Evolutionary conservation across 2,797 vertebrate species (phyloP).

Genomic region (Mormyrus proboscirostris): DNA sequence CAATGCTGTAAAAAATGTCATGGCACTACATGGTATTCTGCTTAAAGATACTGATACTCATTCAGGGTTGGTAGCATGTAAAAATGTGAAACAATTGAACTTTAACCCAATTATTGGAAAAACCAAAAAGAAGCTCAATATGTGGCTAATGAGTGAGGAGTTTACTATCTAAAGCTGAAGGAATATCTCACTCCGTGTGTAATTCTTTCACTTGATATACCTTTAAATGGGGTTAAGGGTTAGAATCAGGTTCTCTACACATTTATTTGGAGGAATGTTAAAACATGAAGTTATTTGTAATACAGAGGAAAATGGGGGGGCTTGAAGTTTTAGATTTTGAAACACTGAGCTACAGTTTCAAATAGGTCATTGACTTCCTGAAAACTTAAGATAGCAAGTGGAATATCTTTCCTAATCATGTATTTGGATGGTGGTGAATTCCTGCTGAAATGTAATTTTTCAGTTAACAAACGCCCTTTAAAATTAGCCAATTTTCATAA

Average conservation of each 20-base stretch:
- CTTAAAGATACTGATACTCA: neutral
- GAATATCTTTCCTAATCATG: neutral
- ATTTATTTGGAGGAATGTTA: neutral
- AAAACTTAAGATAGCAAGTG: neutral
- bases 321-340: neutral
- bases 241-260: neutral
- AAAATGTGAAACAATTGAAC: neutral
- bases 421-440: neutral
- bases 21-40: neutral
- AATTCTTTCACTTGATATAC: no score
- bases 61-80: neutral
- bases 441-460: no score
- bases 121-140: neutral
- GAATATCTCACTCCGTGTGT: no score
- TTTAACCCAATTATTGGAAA: neutral
- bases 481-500: neutral
- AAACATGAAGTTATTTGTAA: neutral
- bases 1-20: neutral
- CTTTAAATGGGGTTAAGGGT: neutral
- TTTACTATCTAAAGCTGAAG: no score
- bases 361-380: constrained; percentile 6
- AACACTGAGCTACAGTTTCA: neutral
- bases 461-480: no score
- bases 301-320: neutral
- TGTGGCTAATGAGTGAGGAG: neutral